Evolutionary conservation across 2,113 vertebrate genomes (phyloP).

Genomic region (Gallinago media): DNA sequence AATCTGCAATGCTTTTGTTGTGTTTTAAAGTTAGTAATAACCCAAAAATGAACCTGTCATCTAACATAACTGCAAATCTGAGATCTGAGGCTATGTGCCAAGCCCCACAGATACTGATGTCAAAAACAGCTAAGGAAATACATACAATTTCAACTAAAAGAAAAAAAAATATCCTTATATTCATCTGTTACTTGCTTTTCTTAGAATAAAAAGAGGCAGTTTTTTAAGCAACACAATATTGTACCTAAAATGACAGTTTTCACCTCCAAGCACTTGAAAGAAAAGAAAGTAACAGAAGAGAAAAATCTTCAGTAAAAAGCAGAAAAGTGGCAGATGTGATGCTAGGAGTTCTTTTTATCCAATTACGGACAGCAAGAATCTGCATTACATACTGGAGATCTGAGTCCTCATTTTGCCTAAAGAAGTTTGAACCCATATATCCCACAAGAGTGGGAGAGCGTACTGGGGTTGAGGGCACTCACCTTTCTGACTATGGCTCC

Average conservation of each 20-base stretch:
- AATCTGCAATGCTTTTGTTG: neutral
- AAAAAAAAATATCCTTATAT: neutral
- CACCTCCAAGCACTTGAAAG: neutral
- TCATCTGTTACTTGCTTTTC: neutral
- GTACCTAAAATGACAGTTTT: neutral
- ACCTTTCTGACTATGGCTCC: neutral
- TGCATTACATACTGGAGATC: neutral
- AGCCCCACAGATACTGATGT: neutral
- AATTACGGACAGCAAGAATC: accelerated
- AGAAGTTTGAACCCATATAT: neutral
- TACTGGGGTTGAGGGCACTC: accelerated
- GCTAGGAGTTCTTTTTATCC: neutral
- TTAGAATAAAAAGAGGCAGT: neutral
- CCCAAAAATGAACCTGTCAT: neutral
- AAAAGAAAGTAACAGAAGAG: neutral
- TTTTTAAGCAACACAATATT: neutral
- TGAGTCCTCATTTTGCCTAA: neutral
- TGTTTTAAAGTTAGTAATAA: neutral
- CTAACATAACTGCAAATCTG: neutral
- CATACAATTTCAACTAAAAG: neutral
- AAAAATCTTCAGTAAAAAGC: neutral
- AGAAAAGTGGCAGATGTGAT: neutral
- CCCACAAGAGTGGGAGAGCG: neutral
- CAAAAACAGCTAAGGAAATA: neutral
- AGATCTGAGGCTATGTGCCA: neutral